Evolutionary conservation across 2,797 vertebrate genomes (phyloP).

Genomic region (Scleropages formosus): DNA sequence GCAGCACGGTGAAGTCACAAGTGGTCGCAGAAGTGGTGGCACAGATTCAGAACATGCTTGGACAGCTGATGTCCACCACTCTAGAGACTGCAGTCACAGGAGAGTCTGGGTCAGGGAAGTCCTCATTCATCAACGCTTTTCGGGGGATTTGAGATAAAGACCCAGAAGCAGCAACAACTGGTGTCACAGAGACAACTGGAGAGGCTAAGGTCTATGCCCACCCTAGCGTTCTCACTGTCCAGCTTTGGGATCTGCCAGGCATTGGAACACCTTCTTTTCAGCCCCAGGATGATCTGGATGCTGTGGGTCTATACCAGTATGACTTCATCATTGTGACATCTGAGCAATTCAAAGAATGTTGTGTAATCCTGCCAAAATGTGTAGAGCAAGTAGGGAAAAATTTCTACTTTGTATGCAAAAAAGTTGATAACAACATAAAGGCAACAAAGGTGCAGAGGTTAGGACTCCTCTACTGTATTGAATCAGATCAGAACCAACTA

Average conservation of each 20-base stretch:
- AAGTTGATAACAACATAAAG: conserved; percentile 48
- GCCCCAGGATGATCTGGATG: conserved; percentile 34
- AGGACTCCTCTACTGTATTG: conserved; percentile 41
- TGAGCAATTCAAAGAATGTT: conserved; percentile 37
- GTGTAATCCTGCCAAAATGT: conserved; percentile 34
- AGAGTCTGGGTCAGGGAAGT: conserved; percentile 45
- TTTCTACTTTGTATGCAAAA: conserved; percentile 52
- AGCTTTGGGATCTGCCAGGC: conserved; percentile 54
- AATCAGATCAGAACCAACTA: conserved; percentile 52
- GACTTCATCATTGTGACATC: conserved; percentile 52
- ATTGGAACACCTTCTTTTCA: conserved; percentile 42
- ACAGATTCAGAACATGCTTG: conserved; percentile 20
- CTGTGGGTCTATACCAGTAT: conserved; percentile 38
- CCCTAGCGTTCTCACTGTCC: conserved; percentile 38
- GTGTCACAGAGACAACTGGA: conserved; percentile 38
- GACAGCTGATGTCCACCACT: not conserved
- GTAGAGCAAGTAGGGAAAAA: conserved; percentile 38
- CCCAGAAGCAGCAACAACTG: conserved; percentile 29
- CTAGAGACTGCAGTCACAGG: conserved; percentile 47
- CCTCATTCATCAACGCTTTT: conserved; percentile 49
- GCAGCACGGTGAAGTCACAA: conserved; percentile 21
- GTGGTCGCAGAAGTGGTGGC: conserved; percentile 29
- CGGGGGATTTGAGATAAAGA: conserved; percentile 33
- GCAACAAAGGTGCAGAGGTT: conserved; percentile 33
- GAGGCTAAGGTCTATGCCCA: conserved; percentile 37